A percentile compares a stretch with the other conserved stretches of the same genome.
Conservation (phyloP, 1,140 invertebrate genomes). For the Zaprionus tsacasi region DNA sequence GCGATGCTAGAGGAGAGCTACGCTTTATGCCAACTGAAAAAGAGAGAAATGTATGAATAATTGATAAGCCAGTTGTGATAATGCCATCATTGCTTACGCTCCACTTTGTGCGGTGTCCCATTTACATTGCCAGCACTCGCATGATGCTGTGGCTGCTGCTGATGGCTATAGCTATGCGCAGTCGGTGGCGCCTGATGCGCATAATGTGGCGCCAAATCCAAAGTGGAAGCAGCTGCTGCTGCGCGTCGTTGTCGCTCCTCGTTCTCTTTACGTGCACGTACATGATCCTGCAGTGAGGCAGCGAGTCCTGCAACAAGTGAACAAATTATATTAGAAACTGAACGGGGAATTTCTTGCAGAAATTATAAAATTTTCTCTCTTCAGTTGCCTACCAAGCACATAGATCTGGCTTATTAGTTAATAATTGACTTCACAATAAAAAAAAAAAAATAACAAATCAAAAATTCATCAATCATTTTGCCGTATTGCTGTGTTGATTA, state of each 20-base stretch:
- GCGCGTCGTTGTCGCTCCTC: conserved; percentile 80
- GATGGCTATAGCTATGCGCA: conserved; percentile 57
- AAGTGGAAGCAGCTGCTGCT: conserved; percentile 52
- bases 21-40: conserved; percentile 75
- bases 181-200: conserved; percentile 65
- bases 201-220: conserved; percentile 55
- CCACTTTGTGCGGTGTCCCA: conserved; percentile 75
- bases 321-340: background rate
- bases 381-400: background rate
- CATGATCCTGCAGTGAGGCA: conserved; percentile 92
- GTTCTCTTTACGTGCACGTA: conserved; percentile 88
- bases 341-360: background rate
- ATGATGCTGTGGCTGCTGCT: conserved; percentile 39
- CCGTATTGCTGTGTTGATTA: conserved; percentile 2
- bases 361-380: background rate
- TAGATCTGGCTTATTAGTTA: background rate
- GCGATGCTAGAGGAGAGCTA: conserved; percentile 72
- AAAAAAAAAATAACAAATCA: background rate
- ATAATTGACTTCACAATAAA: conserved; percentile 10
- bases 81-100: conserved; percentile 59
- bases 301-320: conserved; percentile 87
- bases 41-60: conserved; percentile 4
- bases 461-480: conserved; percentile 15
- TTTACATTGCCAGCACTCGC: conserved; percentile 36
- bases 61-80: background rate